Conservation (phyloP, 2,797 vertebrate species). For the Helicolenus hilgendorfi region DNA sequence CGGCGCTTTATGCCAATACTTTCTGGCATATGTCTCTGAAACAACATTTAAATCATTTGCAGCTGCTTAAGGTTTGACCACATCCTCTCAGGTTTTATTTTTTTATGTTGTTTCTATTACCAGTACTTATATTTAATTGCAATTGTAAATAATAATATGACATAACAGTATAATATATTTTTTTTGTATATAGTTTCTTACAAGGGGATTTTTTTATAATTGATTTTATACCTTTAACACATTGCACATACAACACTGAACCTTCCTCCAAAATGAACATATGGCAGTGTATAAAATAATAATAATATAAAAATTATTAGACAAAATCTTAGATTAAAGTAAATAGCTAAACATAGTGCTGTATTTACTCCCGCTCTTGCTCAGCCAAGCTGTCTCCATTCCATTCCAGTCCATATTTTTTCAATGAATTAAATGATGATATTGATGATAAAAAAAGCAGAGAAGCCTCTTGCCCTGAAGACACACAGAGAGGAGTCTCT, state of each 20-base stretch:
- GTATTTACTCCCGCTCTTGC: not conserved
- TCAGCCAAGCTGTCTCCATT: slow-evolving; percentile 9
- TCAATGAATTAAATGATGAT: slow-evolving; percentile 24
- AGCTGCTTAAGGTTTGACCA: not conserved
- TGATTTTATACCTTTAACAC: too few species aligned
- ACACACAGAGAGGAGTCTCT: slow-evolving; percentile 57
- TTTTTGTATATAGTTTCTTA: not conserved
- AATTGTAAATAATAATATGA: not conserved
- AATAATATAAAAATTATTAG: too few species aligned
- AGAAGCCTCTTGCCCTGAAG: slow-evolving; percentile 36
- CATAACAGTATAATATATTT: not conserved
- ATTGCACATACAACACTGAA: too few species aligned
- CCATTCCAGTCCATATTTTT: slow-evolving; percentile 7
- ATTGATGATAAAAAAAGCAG: slow-evolving; percentile 28
- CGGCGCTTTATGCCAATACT: not conserved
- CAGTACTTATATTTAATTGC: not conserved
- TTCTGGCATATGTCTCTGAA: not conserved
- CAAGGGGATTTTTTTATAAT: too few species aligned
- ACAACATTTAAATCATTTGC: not conserved
- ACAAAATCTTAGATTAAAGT: too few species aligned
- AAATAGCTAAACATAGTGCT: not conserved
- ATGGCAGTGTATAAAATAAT: too few species aligned
- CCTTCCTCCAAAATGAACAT: too few species aligned
- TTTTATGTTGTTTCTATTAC: slow-evolving; percentile 5
- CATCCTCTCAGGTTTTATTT: slow-evolving; percentile 1